Percentiles rank a stretch among this genome's conserved stretches.
These are phyloP conservation scores for Thelaira solivaga DNA, from an alignment of 2,888 invertebrate genomes.

Conservation along the genomic window DNA sequence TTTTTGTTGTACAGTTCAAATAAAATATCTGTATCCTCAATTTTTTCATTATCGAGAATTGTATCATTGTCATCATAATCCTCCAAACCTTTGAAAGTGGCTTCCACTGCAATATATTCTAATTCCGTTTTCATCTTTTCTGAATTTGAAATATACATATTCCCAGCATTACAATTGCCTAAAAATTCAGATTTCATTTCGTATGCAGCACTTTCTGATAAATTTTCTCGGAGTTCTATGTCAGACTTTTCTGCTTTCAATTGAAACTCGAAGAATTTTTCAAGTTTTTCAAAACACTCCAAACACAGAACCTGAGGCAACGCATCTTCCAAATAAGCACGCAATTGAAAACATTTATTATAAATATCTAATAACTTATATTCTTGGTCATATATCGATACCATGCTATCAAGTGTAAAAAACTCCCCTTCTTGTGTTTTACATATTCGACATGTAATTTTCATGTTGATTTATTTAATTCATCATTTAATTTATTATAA, in stretches of 20 bases:
- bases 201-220: not conserved
- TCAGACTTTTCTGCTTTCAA: constrained; percentile 58
- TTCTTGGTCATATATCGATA: constrained; percentile 19
- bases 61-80: constrained; percentile 22
- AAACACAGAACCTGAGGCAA: constrained; percentile 64
- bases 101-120: not conserved
- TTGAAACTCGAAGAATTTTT: constrained; percentile 49
- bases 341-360: constrained; percentile 62
- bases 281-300: constrained; percentile 54
- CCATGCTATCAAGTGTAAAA: constrained; percentile 58
- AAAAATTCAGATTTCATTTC: not conserved
- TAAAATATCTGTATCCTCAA: constrained; percentile 45
- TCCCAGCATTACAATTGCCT: not conserved
- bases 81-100: not conserved
- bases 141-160: not conserved
- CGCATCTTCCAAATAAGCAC: constrained; percentile 51
- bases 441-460: constrained; percentile 64
- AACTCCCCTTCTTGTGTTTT: constrained; percentile 55
- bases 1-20: constrained; percentile 48
- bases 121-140: not conserved
- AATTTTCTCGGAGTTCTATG: constrained; percentile 30
- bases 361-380: constrained; percentile 56
- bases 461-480: constrained; percentile 24
- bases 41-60: constrained; percentile 33
- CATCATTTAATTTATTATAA: not conserved